phyloP scores from a whole-genome alignment of 2,888 invertebrate genomes.

The Andrena flavipes region DNA sequence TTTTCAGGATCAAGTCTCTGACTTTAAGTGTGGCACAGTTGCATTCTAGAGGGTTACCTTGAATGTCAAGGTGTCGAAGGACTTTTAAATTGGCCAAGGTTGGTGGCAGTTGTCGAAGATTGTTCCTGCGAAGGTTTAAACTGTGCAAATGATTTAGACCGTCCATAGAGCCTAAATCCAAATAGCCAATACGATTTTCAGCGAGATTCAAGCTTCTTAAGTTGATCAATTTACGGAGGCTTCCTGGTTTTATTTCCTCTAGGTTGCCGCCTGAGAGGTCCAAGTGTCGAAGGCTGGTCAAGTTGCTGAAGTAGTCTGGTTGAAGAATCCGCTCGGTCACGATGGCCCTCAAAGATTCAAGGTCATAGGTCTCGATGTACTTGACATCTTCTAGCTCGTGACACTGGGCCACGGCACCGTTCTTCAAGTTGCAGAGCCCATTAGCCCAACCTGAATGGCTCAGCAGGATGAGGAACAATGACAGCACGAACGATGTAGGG shows the following conservation, averaged over 20 bases:
- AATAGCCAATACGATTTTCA: conserved; percentile 87
- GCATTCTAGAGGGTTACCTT: conserved; percentile 90
- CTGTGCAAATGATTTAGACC: conserved; percentile 87
- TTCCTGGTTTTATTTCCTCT: conserved; percentile 86
- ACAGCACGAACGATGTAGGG: conserved; percentile 63
- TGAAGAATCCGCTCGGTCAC: conserved; percentile 62
- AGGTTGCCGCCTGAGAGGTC: conserved; percentile 89
- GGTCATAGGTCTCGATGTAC: conserved; percentile 74
- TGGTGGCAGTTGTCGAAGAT: conserved; percentile 87
- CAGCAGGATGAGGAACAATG: conserved; percentile 72
- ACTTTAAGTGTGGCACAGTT: conserved; percentile 89
- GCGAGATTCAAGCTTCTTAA: conserved; percentile 87
- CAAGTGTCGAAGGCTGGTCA: conserved; percentile 88
- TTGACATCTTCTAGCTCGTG: conserved; percentile 77
- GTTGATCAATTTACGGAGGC: conserved; percentile 87
- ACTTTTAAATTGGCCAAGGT: conserved; percentile 86
- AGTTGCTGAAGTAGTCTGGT: conserved; percentile 84
- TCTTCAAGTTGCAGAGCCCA: conserved; percentile 74
- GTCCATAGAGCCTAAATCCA: conserved; percentile 86
- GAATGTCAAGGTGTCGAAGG: conserved; percentile 88
- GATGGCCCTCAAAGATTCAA: conserved; percentile 72
- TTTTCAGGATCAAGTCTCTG: conserved; percentile 87
- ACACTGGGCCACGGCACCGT: conserved; percentile 74
- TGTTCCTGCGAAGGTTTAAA: conserved; percentile 88
- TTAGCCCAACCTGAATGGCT: conserved; percentile 62